These are phyloP conservation scores for Cheirogaleus medius DNA, from an alignment of 2,113 vertebrate species.

Conservation along the genomic window DNA sequence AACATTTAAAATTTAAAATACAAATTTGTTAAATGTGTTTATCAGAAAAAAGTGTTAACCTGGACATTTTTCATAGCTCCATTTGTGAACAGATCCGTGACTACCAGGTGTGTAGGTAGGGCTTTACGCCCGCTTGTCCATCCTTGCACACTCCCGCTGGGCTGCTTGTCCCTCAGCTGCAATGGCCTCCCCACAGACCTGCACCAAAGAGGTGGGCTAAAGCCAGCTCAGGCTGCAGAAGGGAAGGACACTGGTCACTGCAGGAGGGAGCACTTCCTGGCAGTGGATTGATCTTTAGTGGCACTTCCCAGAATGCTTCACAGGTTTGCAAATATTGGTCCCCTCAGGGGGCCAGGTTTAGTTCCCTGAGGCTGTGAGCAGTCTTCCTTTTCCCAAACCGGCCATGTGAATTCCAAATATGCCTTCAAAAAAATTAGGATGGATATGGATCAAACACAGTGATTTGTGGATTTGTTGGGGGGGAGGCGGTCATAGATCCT, in stretches of 20 bases:
- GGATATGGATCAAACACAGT: not conserved
- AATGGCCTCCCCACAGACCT: accelerated
- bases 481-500: not conserved
- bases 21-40: not conserved
- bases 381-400: not conserved
- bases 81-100: not conserved
- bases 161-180: accelerated
- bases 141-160: not conserved
- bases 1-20: not conserved
- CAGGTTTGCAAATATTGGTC: not conserved
- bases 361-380: not conserved
- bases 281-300: not conserved
- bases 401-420: not conserved
- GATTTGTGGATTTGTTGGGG: not conserved
- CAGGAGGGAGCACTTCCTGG: not conserved
- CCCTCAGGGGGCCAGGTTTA: not conserved
- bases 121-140: accelerated
- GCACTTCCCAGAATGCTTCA: not conserved
- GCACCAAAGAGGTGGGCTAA: not conserved
- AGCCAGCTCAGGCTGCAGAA: not conserved
- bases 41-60: not conserved
- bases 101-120: accelerated
- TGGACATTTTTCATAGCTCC: not conserved
- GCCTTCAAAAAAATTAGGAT: not conserved
- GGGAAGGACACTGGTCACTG: not conserved